These are phyloP conservation scores for Drosophila lini DNA, from an alignment of 1,140 invertebrate species.

Conservation along the genomic window DNA sequence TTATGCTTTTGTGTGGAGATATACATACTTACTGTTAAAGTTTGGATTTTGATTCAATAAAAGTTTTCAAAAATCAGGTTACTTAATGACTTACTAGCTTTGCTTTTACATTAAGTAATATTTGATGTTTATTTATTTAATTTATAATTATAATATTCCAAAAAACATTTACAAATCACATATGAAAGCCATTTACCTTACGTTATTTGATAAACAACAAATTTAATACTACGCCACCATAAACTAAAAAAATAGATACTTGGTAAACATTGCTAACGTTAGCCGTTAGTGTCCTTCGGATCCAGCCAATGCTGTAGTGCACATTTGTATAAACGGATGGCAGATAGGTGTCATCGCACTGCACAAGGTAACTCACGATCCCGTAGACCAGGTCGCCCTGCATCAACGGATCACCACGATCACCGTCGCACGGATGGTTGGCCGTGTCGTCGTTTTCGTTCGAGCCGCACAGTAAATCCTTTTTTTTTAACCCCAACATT, in stretches of 20 bases:
- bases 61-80: background rate
- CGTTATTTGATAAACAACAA: background rate
- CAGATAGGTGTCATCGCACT: constrained; percentile 3
- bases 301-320: constrained; percentile 24
- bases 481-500: background rate
- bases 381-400: constrained; percentile 17
- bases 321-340: constrained; percentile 57
- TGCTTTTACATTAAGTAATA: too few relatives aligned
- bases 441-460: fast-evolving
- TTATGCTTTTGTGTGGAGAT: background rate
- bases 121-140: background rate
- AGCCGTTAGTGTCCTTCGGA: background rate
- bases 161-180: background rate
- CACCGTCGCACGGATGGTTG: constrained; percentile 45
- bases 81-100: too few relatives aligned
- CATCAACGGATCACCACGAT: constrained; percentile 47
- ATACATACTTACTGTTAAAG: too few relatives aligned
- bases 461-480: constrained; percentile 47
- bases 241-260: background rate
- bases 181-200: background rate
- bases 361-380: constrained; percentile 21
- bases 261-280: too few relatives aligned
- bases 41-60: too few relatives aligned
- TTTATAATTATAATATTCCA: background rate
- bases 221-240: background rate